phyloP scores from a whole-genome alignment of 2,888 invertebrate genomes.

The Muschampia plurimacula region DNA sequence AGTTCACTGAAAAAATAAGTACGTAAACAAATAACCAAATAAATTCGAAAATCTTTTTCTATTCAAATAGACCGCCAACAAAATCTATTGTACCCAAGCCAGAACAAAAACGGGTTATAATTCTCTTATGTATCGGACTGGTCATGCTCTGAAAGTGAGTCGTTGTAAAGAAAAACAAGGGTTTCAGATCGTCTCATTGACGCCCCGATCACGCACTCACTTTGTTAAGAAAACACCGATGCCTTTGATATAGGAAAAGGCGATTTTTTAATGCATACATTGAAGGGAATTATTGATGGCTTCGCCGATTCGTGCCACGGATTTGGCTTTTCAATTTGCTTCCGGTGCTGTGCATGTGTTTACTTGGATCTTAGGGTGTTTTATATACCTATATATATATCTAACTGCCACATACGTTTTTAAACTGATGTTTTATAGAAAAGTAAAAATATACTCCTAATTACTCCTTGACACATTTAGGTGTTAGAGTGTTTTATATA shows the following conservation, averaged over 20 bases:
- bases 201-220: constrained; percentile 74
- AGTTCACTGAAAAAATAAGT: too few relatives aligned
- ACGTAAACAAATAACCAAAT: not conserved
- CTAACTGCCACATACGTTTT: not conserved
- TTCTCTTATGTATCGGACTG: constrained; percentile 56
- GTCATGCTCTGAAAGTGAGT: constrained; percentile 73
- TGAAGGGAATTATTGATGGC: constrained; percentile 78
- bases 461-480: too few relatives aligned
- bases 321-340: constrained; percentile 33
- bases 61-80: constrained; percentile 6
- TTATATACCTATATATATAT: not conserved
- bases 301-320: constrained; percentile 32
- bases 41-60: constrained; percentile 17
- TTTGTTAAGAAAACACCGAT: constrained; percentile 81
- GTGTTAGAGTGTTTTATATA: too few relatives aligned
- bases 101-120: constrained; percentile 38
- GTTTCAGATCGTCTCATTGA: constrained; percentile 73
- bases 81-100: constrained; percentile 22
- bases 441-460: too few relatives aligned
- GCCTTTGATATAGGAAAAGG: constrained; percentile 75
- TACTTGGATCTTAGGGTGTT: not conserved
- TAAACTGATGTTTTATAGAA: not conserved
- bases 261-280: constrained; percentile 82
- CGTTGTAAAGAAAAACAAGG: constrained; percentile 81
- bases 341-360: constrained; percentile 7